Evolutionary conservation across 2,113 vertebrate species (phyloP), one percentile per base, ranked within the genome.

Genomic region (Dromas ardeola): DNA sequence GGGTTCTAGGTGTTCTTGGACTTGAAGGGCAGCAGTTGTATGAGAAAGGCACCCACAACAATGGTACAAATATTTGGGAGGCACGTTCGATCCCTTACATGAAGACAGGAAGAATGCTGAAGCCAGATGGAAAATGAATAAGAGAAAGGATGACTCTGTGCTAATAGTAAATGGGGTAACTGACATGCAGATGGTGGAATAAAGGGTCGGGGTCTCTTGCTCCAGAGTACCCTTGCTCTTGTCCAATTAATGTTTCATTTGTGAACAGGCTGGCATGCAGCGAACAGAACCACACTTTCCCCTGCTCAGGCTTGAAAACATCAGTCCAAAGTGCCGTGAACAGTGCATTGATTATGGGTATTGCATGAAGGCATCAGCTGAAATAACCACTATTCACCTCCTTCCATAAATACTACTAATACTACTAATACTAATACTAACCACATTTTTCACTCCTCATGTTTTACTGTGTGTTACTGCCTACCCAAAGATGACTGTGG

Each of bases 181-280:
- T 40, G 23, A 34, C 4, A 29, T 11, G 22, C 17, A 79, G 11
- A 47, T 13, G 14, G 16, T 53, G 15, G 20, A 61, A 32, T 43
- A 67, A 58, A 53, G 8, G 6, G 2, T 77, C 25, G 1, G 0
- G 1, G 5, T 13, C 2, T 40, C 49, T 66, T 81, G 59, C 34
- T 66, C 5, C 9, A 25, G n/a, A 34, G 21, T 40, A 18, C 1
- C 1, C 78, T 30, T 71, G 11, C 8, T 10, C 30, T 69, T 65
- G 4, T 50, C 30, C 30, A 70, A 27, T n/a, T 59, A 59, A 43
- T 53, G 56, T 58, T 67, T 55, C 82, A 1, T 17, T 2, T 18
- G 26, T 50, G n/a, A 67, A 29, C 7, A 30, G 23, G 10, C 9
- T 73, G 20, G 4, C 15, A n/a, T 13, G 9, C 7, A 53, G 27